Base-by-base conservation (phyloP, 2,113 vertebrate species). In the Taurulus bubalis region DNA sequence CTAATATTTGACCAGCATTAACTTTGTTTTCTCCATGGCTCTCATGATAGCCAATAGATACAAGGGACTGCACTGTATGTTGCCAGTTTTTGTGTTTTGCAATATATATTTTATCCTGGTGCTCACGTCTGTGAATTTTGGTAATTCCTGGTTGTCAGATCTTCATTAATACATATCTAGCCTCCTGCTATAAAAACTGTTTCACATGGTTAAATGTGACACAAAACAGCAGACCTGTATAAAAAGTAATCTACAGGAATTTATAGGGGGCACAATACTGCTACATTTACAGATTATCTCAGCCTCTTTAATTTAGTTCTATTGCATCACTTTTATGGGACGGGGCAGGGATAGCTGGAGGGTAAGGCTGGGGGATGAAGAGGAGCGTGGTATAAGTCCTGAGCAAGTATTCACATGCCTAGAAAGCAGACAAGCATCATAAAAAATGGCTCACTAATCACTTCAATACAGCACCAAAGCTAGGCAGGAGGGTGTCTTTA, bases 391-490 rank as follows among this genome's bases (percentile, higher is more conserved):
- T 83, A 71, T 55, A 86, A 86, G 88, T 87, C 79, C 64, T 71
- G 73, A 73, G 73, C 90, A 93, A 91, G 91, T 85, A 82, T 85
- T 86, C 87, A 91, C 87, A 90, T 78, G 88, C 88, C 84, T 74
- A 87, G 60, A 87, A 87, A 85, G 82, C 79, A 92, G 89, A 82
- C 76, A 65, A 75, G 88, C 78, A 69, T 90, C 82, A 86, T 93
- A 93, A 95, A 94, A 92, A 84, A 87, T 69, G 56, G 34, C 53
- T 82, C 87, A 88, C 87, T 94, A 94, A 94, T 93, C 87, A 94
- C 91, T 94, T 87, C 92, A 93, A 92, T 92, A 18, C 91, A 83
- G 81, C 69, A 20, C 49, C 47, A 4, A 65, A 62, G 80, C 89
- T 20, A 82, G 81, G 71, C 78, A 75, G 80, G 66, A 56, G 72